phyloP scores from a whole-genome alignment of 2,797 vertebrate species.

The Craterocephalus amniculus region DNA sequence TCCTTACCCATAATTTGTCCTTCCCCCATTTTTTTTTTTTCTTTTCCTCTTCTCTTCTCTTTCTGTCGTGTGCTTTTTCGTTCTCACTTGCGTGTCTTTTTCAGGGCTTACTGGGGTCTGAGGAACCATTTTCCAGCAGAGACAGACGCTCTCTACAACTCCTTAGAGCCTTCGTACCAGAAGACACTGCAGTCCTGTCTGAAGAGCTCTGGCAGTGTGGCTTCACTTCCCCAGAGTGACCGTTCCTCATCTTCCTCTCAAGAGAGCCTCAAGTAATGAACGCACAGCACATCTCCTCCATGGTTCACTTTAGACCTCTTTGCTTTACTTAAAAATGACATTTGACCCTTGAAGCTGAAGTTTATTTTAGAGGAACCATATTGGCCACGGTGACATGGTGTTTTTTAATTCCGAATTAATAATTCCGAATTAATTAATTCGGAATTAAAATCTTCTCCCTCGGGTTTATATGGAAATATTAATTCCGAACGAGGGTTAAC shows the following conservation, averaged over 20 bases:
- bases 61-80: not conserved
- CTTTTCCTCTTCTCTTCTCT: not conserved
- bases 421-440: too few species aligned
- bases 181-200: conserved; percentile 91
- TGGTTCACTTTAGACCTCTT: conserved; percentile 1
- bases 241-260: conserved; percentile 98
- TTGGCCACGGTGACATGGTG: too few species aligned
- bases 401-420: too few species aligned
- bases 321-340: not conserved
- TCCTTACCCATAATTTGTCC: not conserved
- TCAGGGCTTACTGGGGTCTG: conserved; percentile 93
- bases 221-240: conserved; percentile 96
- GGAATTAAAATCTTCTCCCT: too few species aligned
- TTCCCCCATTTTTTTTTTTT: not conserved
- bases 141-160: conserved; percentile 92
- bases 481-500: too few species aligned
- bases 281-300: not conserved
- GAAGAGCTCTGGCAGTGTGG: conserved; percentile 93
- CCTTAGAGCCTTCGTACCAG: conserved; percentile 93
- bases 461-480: too few species aligned
- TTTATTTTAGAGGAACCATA: too few species aligned
- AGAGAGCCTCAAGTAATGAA: conserved; percentile 95
- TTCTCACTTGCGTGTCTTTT: conserved; percentile 31
- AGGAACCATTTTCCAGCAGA: conserved; percentile 93
- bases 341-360: not conserved